Base-by-base conservation (phyloP, 2,113 vertebrate genomes). In the Phaethornis superciliosus region DNA sequence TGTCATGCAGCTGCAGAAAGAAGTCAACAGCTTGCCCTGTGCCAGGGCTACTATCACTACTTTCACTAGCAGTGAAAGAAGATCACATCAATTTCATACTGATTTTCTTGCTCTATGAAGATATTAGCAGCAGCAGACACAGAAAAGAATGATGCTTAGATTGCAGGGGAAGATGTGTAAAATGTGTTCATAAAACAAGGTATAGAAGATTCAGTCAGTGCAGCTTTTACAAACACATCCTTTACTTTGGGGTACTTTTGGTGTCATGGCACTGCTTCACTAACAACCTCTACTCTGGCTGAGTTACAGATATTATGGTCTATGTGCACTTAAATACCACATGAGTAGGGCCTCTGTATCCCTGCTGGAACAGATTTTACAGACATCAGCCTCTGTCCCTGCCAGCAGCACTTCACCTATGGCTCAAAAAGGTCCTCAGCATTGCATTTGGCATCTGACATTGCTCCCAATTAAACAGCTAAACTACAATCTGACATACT, bases 1-100 rank as follows among this genome's bases (percentile, higher is more conserved):
- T 90, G 85, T 93, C 71, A 89, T 74, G 93, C 95, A 97, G 96
- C 95, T 96, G 96, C 94, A 94, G 88, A 90, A 83, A 37, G 47
- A 89, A 95, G 64, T 75, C 91, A 97, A 95, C 87, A 95, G 71
- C 63, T 68, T 3, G 14, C 90, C 91, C 91, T 91, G 82, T 95
- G 95, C 85, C 81, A 91, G 71, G 59, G 85, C 56, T 83, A 47
- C 87, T 91, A 95, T n/a, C n/a, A n/a, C n/a, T n/a, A n/a, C n/a
- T n/a, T n/a, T n/a, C n/a, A 47, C 87, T 91, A 95, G 93, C 59
- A 77, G 9, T 70, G 93, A 95, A 95, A 81, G 78, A 84, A 79
- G 55, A 77, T 82, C 87, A 82, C 90, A 86, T 90, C 72, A 40
- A 95, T 90, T 96, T 81, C 89, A 92, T 58, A 83, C 80, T 78